These are phyloP conservation scores for Periplaneta americana DNA, from an alignment of 1,140 invertebrate genomes.

Conservation along the genomic window DNA sequence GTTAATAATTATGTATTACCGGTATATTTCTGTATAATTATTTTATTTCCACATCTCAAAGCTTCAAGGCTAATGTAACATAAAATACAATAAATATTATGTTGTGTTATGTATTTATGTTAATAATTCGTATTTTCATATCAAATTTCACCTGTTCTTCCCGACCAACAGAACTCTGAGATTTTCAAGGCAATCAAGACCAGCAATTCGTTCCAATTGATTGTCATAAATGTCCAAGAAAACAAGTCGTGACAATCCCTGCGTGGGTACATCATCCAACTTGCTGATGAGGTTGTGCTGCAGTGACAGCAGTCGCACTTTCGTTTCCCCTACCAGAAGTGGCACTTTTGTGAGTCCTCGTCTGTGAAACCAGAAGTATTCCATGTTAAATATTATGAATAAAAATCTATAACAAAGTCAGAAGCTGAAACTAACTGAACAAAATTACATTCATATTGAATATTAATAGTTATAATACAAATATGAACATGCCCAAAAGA, in stretches of 20 bases:
- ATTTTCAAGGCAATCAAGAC: constrained; percentile 65
- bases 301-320: constrained; percentile 75
- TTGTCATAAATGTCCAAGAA: constrained; percentile 93
- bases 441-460: no score
- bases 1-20: no score
- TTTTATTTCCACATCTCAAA: no score
- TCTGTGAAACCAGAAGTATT: constrained; percentile 33
- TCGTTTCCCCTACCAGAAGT: constrained; percentile 69
- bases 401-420: no score
- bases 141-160: constrained; percentile 75
- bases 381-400: not conserved
- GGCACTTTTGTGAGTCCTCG: constrained; percentile 70
- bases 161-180: constrained; percentile 81
- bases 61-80: no score
- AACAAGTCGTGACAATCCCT: constrained; percentile 49
- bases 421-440: no score
- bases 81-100: no score
- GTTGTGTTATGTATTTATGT: no score
- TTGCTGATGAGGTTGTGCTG: constrained; percentile 85
- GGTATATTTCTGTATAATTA: no score
- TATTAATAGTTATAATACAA: no score
- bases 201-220: constrained; percentile 79
- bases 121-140: no score
- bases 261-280: constrained; percentile 54
- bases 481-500: no score